phyloP scores from a whole-genome alignment of 2,888 invertebrate genomes.

The Geotrupes spiniger region DNA sequence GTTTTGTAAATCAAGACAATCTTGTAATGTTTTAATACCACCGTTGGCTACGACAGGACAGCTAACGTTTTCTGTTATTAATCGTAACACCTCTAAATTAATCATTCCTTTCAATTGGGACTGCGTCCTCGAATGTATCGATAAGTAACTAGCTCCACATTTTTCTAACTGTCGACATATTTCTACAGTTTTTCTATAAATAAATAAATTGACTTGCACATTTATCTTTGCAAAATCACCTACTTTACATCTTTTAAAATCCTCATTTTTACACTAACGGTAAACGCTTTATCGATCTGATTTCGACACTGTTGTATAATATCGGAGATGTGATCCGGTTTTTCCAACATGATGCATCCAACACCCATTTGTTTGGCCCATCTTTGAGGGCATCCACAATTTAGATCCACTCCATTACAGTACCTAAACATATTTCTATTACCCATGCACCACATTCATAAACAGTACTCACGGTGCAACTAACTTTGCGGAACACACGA shows the following conservation, averaged over 20 bases:
- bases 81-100: conserved; percentile 66
- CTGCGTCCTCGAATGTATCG: conserved; percentile 90
- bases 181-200: conserved; percentile 65
- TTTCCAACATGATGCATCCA: conserved; percentile 78
- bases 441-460: neutral
- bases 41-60: conserved; percentile 94
- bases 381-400: conserved; percentile 96
- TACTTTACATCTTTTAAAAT: conserved; percentile 66
- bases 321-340: conserved; percentile 80
- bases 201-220: neutral
- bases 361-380: conserved; percentile 93
- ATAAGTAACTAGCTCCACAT: conserved; percentile 84
- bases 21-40: conserved; percentile 72
- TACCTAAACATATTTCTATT: conserved; percentile 55
- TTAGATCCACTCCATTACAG: conserved; percentile 90
- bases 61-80: conserved; percentile 66
- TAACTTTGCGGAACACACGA: conserved; percentile 80
- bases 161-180: conserved; percentile 77
- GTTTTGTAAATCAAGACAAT: conserved; percentile 65
- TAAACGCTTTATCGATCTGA: conserved; percentile 68
- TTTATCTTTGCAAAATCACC: neutral
- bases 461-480: conserved; percentile 66
- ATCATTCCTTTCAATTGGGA: conserved; percentile 72
- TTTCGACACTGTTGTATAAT: conserved; percentile 75
- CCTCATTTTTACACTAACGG: conserved; percentile 90